Percentiles rank a stretch among this genome's conserved stretches.
Evolutionary conservation across 2,888 invertebrate genomes (phyloP).

Genomic region (Lepidocyrtoides sp.): DNA sequence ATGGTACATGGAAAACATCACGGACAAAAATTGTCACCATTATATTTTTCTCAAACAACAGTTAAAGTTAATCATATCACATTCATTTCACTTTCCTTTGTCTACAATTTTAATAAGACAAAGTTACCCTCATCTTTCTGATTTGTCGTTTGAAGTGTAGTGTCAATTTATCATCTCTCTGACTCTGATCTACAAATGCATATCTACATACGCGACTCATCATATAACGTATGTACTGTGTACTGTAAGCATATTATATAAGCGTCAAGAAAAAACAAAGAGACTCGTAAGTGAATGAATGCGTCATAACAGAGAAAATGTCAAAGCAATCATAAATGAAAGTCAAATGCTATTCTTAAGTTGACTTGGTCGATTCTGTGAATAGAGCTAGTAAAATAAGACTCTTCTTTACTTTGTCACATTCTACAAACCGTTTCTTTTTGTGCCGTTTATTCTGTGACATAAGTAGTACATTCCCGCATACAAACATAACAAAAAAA

Average conservation of each 20-base stretch:
- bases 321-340: conserved; percentile 67
- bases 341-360: conserved; percentile 60
- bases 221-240: background rate
- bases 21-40: too few species aligned
- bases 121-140: conserved; percentile 13
- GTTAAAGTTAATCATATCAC: too few species aligned
- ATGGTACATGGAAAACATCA: too few species aligned
- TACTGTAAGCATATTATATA: too few species aligned
- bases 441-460: conserved; percentile 43
- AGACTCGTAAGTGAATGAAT: too few species aligned
- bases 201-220: too few species aligned
- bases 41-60: background rate
- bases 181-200: too few species aligned
- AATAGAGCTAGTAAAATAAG: conserved; percentile 20
- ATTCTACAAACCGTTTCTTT: conserved; percentile 20
- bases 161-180: conserved; percentile 47
- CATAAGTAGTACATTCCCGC: background rate
- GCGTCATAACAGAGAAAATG: conserved; percentile 1
- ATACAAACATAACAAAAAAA: conserved; percentile 1
- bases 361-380: background rate
- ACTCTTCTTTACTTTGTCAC: conserved; percentile 64
- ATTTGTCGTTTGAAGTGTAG: background rate
- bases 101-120: conserved; percentile 64
- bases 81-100: too few species aligned
- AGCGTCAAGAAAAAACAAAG: too few species aligned